Base-by-base conservation (phyloP, 1,140 invertebrate species). In the Penaeus chinensis region DNA sequence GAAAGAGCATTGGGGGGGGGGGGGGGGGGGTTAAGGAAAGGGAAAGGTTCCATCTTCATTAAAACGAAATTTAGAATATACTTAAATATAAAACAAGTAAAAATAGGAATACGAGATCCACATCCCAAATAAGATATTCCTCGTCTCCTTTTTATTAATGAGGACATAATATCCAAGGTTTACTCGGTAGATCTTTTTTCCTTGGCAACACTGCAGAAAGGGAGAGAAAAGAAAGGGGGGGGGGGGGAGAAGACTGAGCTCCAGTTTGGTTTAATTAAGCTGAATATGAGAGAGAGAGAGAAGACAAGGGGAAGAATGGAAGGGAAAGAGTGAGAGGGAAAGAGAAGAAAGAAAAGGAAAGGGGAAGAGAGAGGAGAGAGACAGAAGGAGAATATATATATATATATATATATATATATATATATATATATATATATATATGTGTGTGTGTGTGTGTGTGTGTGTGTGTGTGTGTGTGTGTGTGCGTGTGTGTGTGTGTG, bases 381-480 rank as follows among this genome's bases (percentile, higher is more conserved):
- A 37, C 7, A 18, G 20, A 24, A 37, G 20, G 54, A 27, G 54
- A 54, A 22, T 32, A 32, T 32, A 32, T 32, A 32, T 32, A 32
- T 32, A 32, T 47, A 13, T 54, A 5, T 79, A 47, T 47, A n/a
- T 24, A 20, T 7, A 47, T 42, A 47, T 42, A 47, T 47, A 20
- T 79, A 47, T 32, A 47, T 79, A 19, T 79, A 79, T 79, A 20
- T 47, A n/a, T 79, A 47, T 47, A 47, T 47, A 20, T 47, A 5
- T 79, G 47, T 19, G 27, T 79, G 4, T 79, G 47, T 79, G 47
- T 47, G 77, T 79, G 77, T 24, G 18, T 79, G 47, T 61, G 77
- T 54, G 77, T 79, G 27, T 79, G 18, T 47, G 11, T 42, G 11
- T 79, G 77, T 13, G 24, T 42, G 47, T 47, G 77, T 19, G 47